Conservation (phyloP, 92 coral and sea anemone species). For the Metridium senile region DNA sequence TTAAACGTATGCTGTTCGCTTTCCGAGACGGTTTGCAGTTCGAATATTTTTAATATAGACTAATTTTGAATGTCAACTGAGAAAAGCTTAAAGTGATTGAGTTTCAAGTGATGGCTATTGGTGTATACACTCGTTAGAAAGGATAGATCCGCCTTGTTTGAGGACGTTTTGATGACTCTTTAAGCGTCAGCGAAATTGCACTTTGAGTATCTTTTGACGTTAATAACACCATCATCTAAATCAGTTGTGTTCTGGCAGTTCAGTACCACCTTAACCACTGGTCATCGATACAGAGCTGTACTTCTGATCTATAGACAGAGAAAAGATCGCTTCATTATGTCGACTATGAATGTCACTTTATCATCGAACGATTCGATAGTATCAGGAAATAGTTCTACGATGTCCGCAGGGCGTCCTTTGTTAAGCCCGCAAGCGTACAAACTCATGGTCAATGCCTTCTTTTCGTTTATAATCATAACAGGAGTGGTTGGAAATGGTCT, state of each 20-base stretch:
- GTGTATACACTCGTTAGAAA: background rate
- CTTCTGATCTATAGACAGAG: background rate
- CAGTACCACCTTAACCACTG: too few relatives aligned
- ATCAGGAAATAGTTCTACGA: background rate
- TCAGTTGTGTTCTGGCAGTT: background rate
- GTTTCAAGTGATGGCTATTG: background rate
- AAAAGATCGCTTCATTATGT: background rate
- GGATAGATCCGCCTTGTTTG: background rate
- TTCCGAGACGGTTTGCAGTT: background rate
- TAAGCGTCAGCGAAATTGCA: background rate
- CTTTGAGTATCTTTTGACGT: background rate
- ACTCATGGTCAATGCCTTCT: constrained; percentile 13
- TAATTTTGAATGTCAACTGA: background rate
- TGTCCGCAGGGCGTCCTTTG: background rate
- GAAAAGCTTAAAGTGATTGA: background rate
- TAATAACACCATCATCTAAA: background rate
- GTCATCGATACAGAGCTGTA: too few relatives aligned
- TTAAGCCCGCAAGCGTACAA: constrained; percentile 24
- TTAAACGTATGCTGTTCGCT: background rate
- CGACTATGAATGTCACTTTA: background rate
- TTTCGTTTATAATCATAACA: constrained; percentile 22
- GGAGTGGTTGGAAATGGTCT: constrained; percentile 61
- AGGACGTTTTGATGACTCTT: background rate
- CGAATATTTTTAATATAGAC: background rate
- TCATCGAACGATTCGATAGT: background rate